phyloP scores from a whole-genome alignment of 2,888 invertebrate species.

The Drosophila longiperda region DNA sequence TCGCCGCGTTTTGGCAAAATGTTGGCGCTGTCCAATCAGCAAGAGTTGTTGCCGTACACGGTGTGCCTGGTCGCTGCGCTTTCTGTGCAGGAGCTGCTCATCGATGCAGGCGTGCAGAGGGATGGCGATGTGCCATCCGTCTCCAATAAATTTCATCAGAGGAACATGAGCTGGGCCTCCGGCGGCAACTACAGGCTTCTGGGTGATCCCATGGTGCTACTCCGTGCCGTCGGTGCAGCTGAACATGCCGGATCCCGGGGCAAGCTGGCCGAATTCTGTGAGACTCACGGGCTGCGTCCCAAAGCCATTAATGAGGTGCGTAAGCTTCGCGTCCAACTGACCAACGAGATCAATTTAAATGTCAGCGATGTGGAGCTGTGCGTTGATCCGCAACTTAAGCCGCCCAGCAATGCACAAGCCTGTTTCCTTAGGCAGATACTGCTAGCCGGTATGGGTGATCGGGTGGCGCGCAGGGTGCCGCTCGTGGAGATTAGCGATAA shows the following conservation, averaged over 20 bases:
- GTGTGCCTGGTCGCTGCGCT: constrained; percentile 96
- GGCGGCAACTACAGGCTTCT: constrained; percentile 88
- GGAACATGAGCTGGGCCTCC: constrained; percentile 90
- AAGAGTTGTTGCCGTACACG: constrained; percentile 93
- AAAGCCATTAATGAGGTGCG: constrained; percentile 97
- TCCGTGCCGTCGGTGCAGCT: constrained; percentile 95
- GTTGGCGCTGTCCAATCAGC: constrained; percentile 95
- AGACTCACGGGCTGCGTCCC: constrained; percentile 91
- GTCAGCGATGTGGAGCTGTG: constrained; percentile 88
- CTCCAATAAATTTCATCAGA: constrained; percentile 82
- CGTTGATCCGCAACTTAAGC: constrained; percentile 90
- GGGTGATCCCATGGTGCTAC: constrained; percentile 95
- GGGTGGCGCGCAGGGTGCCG: constrained; percentile 92
- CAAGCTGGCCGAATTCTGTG: constrained; percentile 90
- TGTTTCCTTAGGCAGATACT: constrained; percentile 92
- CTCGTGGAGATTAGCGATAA: constrained; percentile 89
- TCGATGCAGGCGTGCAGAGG: constrained; percentile 83
- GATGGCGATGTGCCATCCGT: constrained; percentile 57
- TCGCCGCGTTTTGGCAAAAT: constrained; percentile 97
- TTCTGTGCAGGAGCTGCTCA: constrained; percentile 95
- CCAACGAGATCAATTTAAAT: constrained; percentile 93
- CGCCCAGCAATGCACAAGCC: constrained; percentile 91
- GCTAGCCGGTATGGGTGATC: constrained; percentile 93
- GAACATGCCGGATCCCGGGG: constrained; percentile 91
- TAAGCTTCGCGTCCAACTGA: constrained; percentile 95